A percentile compares a stretch with the other conserved stretches of the same genome.
phyloP scores from a whole-genome alignment of 2,113 vertebrate species.

The Cheilinus undulatus region DNA sequence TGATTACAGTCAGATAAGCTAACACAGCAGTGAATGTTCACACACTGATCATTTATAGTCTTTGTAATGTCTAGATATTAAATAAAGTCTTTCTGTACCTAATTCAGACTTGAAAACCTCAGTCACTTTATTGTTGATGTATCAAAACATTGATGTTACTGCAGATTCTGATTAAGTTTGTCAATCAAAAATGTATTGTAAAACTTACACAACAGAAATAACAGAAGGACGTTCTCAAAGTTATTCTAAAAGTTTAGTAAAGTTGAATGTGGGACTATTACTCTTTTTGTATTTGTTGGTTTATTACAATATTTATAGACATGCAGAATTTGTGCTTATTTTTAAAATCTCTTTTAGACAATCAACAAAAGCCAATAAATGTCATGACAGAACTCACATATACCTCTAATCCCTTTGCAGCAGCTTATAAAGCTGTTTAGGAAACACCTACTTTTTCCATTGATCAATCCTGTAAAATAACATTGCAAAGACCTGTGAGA shows the following conservation, averaged over 20 bases:
- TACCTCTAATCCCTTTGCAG: too few relatives aligned
- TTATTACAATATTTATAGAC: background rate
- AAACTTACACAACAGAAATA: background rate
- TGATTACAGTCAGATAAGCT: conserved; percentile 19
- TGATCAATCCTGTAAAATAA: too few relatives aligned
- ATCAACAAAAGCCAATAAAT: too few relatives aligned
- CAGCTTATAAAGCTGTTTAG: too few relatives aligned
- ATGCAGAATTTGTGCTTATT: background rate
- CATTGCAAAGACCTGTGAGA: too few relatives aligned
- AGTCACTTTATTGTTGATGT: background rate
- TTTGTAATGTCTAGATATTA: background rate
- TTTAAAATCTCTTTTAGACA: background rate
- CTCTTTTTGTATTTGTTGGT: background rate
- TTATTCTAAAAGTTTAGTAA: background rate
- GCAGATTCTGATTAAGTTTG: background rate
- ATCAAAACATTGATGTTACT: conserved; percentile 2
- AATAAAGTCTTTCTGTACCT: background rate
- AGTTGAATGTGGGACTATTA: too few relatives aligned
- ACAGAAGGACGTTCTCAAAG: background rate
- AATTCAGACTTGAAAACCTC: background rate
- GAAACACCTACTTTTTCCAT: too few relatives aligned
- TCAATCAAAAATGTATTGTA: background rate
- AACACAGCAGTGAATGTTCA: conserved; percentile 19
- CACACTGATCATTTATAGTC: background rate
- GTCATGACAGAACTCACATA: too few relatives aligned